Evolutionary conservation across 1,140 invertebrate species (phyloP), one percentile per base, ranked within the genome.

Genomic region (Agrypnia vestita): DNA sequence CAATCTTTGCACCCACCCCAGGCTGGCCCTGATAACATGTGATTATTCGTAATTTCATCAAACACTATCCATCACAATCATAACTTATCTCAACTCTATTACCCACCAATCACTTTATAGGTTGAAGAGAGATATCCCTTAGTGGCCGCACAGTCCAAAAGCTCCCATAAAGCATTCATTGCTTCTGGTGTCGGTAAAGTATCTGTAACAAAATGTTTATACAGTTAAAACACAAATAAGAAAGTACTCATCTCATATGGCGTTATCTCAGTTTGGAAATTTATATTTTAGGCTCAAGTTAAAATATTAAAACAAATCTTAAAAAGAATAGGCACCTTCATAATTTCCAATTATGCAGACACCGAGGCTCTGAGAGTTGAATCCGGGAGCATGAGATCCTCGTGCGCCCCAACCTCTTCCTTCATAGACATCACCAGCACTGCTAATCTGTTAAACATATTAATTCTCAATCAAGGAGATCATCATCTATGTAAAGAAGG

Each of bases 291-390:
- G 25, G 25, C 25, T 3, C 25, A 35, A 35, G 1, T 35, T 35
- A 35, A 35, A 35, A 35, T 35, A 35, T 35, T 6, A 6, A 35
- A 35, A 35, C 6, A 35, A 35, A 35, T 35, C 6, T 35, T 35
- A 35, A 35, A 35, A 35, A 6, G 25, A 3, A 35, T 35, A n/a
- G n/a, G n/a, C 75, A 76, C 83, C 81, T 15, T 82, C 85, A 62
- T 88, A 91, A 25, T 86, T 88, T 0, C 93, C 93, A 53, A 94
- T 90, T 62, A 94, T 90, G 7, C 88, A 90, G 64, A 93, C 90
- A 69, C 92, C 92, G 53, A 92, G 86, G 62, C 90, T 90, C 17
- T 85, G 86, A 9, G 79, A 72, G 82, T 94, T 93, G 81, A 90
- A 91, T 3, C 85, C 82, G 0, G 84, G 81, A 0, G 91, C 89